phyloP scores from a whole-genome alignment of 2,797 vertebrate genomes.

The Heterohyrax brucei region DNA sequence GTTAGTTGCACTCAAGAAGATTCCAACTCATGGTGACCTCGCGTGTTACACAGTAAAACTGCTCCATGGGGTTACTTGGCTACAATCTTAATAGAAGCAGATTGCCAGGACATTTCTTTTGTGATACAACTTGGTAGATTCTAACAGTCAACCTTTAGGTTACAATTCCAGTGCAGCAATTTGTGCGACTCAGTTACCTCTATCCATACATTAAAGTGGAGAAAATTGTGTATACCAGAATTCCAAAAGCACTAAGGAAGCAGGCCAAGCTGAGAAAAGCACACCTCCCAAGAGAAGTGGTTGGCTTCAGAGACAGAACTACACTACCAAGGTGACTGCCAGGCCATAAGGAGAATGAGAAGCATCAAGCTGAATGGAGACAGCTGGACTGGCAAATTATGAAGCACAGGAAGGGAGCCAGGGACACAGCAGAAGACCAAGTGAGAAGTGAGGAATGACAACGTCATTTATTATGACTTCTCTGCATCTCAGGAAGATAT shows the following conservation, averaged over 20 bases:
- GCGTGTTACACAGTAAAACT: background rate
- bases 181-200: background rate
- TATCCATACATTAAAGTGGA: background rate
- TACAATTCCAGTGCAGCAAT: background rate
- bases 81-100: background rate
- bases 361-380: background rate
- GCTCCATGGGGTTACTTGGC: background rate
- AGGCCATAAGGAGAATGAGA: background rate
- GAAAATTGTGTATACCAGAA: slow-evolving; percentile 16
- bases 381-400: too few relatives aligned
- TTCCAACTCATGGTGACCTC: background rate
- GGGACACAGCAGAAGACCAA: background rate
- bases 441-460: background rate
- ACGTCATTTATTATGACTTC: background rate
- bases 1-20: background rate
- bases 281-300: background rate
- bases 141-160: background rate
- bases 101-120: background rate
- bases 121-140: background rate
- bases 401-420: background rate
- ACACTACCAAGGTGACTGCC: background rate
- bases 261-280: background rate
- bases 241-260: background rate
- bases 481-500: background rate
- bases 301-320: background rate